phyloP scores from a whole-genome alignment of 2,888 invertebrate species.

The Athalia circularis region DNA sequence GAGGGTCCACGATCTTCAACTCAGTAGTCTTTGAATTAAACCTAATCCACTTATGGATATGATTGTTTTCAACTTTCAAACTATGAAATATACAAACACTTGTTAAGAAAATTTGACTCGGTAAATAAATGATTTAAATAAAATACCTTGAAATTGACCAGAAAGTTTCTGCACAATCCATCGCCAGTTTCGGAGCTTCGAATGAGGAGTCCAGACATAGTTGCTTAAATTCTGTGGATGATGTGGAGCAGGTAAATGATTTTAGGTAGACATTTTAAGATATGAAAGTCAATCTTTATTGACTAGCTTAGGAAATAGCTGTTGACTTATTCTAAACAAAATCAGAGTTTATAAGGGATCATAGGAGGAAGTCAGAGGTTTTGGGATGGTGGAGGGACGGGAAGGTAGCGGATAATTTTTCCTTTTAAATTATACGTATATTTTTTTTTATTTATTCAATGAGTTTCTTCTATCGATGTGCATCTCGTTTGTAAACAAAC shows the following conservation, averaged over 20 bases:
- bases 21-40: conserved; percentile 5
- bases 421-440: conserved; percentile 56
- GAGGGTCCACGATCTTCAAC: conserved; percentile 19
- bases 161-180: too few relatives aligned
- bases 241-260: background rate
- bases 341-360: conserved; percentile 1
- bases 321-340: conserved; percentile 25
- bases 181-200: too few relatives aligned
- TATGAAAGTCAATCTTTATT: conserved; percentile 44
- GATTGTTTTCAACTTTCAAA: background rate
- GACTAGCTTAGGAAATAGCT: conserved; percentile 38
- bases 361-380: conserved; percentile 57
- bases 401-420: conserved; percentile 54
- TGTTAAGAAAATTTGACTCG: too few relatives aligned
- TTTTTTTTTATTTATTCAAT: conserved; percentile 43
- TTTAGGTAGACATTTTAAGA: background rate
- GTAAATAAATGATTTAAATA: too few relatives aligned
- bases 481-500: conserved; percentile 43
- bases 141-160: too few relatives aligned
- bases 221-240: background rate
- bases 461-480: conserved; percentile 41
- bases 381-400: conserved; percentile 70
- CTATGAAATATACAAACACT: too few relatives aligned
- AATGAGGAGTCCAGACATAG: too few relatives aligned
- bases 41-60: background rate